Conservation (phyloP, 2,888 invertebrate species). For the Lysandra bellargus region DNA sequence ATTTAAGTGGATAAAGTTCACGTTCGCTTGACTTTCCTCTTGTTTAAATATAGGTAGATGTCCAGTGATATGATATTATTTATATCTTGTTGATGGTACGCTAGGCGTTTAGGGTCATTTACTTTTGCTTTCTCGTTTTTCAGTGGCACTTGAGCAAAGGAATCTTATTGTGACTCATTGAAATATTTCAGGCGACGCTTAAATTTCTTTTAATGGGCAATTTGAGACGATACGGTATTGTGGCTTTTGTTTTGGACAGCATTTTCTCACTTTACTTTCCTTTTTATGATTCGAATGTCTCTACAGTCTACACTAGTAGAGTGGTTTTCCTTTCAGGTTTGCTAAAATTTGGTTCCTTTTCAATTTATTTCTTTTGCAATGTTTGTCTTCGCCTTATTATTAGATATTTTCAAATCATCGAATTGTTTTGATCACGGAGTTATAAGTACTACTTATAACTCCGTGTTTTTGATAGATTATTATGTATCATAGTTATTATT, state of each 20-base stretch:
- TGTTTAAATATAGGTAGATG: slow-evolving; percentile 45
- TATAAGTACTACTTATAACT: too few relatives aligned
- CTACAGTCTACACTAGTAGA: neutral
- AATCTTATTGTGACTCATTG: slow-evolving; percentile 45
- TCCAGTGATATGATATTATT: slow-evolving; percentile 64
- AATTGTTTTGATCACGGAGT: neutral
- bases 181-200: slow-evolving; percentile 38
- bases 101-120: slow-evolving; percentile 70
- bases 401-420: neutral
- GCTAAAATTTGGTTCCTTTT: neutral
- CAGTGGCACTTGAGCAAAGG: slow-evolving; percentile 47
- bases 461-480: neutral
- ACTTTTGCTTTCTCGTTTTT: slow-evolving; percentile 59
- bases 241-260: slow-evolving; percentile 22
- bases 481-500: neutral
- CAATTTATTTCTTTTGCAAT: neutral
- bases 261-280: slow-evolving; percentile 18
- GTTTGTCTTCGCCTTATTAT: neutral
- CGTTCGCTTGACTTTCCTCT: slow-evolving; percentile 42
- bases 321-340: neutral
- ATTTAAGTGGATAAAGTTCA: slow-evolving; percentile 42
- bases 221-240: slow-evolving; percentile 29
- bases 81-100: slow-evolving; percentile 63
- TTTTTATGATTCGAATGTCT: neutral
- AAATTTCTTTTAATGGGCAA: slow-evolving; percentile 36